Percentiles rank a stretch among this genome's conserved stretches.
These are phyloP conservation scores for Hippasteria phrygiana DNA, from an alignment of 53 echinoderm and acorn worm species.

Conservation along the genomic window DNA sequence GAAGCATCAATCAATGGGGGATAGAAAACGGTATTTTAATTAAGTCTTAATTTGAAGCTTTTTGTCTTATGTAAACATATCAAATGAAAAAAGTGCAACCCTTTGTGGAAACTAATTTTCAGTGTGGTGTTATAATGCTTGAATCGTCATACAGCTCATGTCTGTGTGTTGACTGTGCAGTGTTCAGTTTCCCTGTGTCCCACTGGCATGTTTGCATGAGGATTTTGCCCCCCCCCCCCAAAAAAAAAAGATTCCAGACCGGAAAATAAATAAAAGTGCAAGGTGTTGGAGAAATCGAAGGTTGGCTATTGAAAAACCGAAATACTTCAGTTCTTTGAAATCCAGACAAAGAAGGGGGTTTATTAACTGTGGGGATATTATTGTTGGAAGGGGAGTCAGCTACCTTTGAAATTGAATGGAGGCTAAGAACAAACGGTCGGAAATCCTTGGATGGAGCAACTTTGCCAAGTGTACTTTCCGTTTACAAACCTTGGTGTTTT, in stretches of 20 bases:
- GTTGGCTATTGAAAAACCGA: not conserved
- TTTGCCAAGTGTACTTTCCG: too few relatives aligned
- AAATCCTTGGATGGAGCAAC: not conserved
- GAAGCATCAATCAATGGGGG: too few relatives aligned
- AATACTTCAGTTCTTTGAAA: not conserved
- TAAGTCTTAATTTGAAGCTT: not conserved
- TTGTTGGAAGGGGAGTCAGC: not conserved
- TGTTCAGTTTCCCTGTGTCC: not conserved
- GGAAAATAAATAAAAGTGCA: not conserved
- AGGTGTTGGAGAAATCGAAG: not conserved
- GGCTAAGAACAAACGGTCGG: not conserved
- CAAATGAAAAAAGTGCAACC: not conserved
- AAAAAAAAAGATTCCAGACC: not conserved
- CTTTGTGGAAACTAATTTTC: not conserved
- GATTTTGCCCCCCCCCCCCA: conserved; percentile 21
- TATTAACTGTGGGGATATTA: not conserved
- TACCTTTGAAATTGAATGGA: not conserved
- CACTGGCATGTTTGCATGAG: conserved; percentile 43
- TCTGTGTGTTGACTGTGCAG: not conserved
- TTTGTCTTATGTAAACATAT: not conserved
- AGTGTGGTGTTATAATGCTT: not conserved
- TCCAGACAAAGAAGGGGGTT: not conserved
- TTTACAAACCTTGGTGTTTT: too few relatives aligned
- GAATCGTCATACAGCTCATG: not conserved
- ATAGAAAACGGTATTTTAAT: not conserved